A percentile compares a stretch with the other conserved stretches of the same genome.
phyloP scores from a whole-genome alignment of 2,113 vertebrate species.

The Rhabdomys dilectus region DNA sequence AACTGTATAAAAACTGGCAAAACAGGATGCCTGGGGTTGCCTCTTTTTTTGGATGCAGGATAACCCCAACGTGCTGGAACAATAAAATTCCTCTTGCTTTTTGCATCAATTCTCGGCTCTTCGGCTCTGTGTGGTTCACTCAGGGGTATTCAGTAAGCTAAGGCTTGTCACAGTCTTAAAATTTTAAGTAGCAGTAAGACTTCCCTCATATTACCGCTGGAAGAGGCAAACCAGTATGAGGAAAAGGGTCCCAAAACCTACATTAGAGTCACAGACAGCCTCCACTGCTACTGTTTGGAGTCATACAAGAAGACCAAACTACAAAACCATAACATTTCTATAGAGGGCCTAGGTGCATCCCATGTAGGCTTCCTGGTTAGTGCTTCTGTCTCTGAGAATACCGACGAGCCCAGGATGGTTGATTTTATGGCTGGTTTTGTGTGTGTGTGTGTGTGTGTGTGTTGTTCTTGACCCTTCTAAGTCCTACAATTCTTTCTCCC shows the following conservation, averaged over 20 bases:
- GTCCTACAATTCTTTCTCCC: not conserved
- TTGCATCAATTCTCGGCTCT: no score
- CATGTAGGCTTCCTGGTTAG: not conserved
- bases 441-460: not conserved
- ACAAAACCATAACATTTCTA: not conserved
- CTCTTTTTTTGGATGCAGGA: no score
- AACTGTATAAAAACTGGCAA: no score
- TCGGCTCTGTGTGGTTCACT: no score
- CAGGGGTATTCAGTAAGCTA: no score
- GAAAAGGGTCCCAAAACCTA: not conserved
- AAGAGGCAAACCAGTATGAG: not conserved
- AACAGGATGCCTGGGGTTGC: no score
- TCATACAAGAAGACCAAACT: not conserved
- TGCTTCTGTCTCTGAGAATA: not conserved
- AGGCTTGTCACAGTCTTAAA: no score
- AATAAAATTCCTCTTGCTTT: no score
- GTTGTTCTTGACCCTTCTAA: not conserved
- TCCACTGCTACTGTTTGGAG: not conserved
- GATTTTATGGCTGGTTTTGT: not conserved
- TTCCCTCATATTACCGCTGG: not conserved
- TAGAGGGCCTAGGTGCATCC: not conserved
- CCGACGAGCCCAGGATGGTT: not conserved
- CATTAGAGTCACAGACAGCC: not conserved
- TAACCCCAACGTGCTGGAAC: no score
- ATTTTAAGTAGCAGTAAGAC: not conserved